Conservation (phyloP, 2,113 vertebrate species). For the Phodopus roborovskii region DNA sequence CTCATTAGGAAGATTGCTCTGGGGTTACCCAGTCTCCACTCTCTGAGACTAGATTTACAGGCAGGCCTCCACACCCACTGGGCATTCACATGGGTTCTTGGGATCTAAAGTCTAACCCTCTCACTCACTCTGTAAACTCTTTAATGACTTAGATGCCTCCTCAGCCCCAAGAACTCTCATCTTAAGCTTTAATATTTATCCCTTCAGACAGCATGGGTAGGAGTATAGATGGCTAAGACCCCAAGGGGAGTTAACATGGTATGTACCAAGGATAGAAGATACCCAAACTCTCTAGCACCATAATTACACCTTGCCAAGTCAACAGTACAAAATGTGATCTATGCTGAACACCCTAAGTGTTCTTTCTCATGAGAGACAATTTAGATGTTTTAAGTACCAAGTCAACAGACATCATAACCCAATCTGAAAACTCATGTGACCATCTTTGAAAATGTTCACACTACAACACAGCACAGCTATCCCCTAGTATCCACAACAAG, state of each 20-base stretch:
- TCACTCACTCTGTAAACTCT: neutral
- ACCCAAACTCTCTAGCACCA: neutral
- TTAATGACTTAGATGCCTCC: neutral
- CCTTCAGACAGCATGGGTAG: neutral
- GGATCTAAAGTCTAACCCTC: neutral
- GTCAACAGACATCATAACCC: neutral
- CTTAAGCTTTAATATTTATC: neutral
- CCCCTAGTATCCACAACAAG: neutral
- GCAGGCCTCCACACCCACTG: neutral
- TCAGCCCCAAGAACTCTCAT: neutral
- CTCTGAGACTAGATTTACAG: neutral
- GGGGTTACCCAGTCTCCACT: neutral
- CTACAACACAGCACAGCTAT: neutral
- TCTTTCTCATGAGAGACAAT: neutral
- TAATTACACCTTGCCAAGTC: neutral
- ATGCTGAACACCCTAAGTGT: neutral
- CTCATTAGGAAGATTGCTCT: neutral
- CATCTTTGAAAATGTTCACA: neutral
- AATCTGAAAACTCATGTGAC: neutral
- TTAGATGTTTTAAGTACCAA: constrained; percentile 7
- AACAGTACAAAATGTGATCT: neutral
- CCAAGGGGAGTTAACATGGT: neutral
- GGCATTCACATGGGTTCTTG: neutral
- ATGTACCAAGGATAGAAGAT: neutral
- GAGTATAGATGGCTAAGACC: neutral